Evolutionary conservation across 2,113 vertebrate species (phyloP), one percentile per base, ranked within the genome.

Genomic region (Microcebus ravelobensis): DNA sequence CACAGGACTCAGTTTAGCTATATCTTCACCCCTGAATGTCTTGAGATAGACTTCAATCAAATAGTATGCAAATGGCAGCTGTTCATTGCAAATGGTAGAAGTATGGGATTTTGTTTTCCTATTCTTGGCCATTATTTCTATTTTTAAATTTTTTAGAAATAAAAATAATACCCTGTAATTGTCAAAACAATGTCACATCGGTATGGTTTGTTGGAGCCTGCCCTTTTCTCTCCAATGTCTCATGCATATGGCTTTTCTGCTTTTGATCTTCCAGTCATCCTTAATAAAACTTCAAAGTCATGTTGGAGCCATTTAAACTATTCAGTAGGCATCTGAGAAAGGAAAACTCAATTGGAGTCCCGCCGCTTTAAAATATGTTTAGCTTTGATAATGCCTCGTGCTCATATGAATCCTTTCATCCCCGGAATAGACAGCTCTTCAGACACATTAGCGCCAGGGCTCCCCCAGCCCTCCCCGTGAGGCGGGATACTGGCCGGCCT

Each of bases 231-330:
- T 17, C 14, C 48, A 8, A 20, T 34, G 13, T n/a, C 83, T 67
- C 34, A 1, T 27, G 39, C 39, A 29, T 70, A 61, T 77, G 76
- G 21, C 23, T 57, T 80, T 67, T 71, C 23, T 59, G 52, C 36
- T 42, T 96, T 90, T 97, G 79, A 94, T 96, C 90, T 94, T 48
- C 25, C 8, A 48, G 39, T 83, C 73, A 61, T 63, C 68, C 76
- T 95, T 87, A 95, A 95, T 97, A 88, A 91, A 95, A 93, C 95
- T 95, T 97, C 95, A 97, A 96, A 97, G 91, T 94, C 90, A n/a
- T 3, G 15, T 50, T 57, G 59, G 59, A 97, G 45, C 65, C 65
- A 63, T 84, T 96, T 95, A 95, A 93, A 91, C 83, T 79, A n/a
- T 95, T 87, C 94, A 92, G 87, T 50, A 91, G 95, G 52, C 91